Evolutionary conservation across 2,797 vertebrate species (phyloP), one percentile per base, ranked within the genome.

Genomic region (Gymnothorax reevesii): DNA sequence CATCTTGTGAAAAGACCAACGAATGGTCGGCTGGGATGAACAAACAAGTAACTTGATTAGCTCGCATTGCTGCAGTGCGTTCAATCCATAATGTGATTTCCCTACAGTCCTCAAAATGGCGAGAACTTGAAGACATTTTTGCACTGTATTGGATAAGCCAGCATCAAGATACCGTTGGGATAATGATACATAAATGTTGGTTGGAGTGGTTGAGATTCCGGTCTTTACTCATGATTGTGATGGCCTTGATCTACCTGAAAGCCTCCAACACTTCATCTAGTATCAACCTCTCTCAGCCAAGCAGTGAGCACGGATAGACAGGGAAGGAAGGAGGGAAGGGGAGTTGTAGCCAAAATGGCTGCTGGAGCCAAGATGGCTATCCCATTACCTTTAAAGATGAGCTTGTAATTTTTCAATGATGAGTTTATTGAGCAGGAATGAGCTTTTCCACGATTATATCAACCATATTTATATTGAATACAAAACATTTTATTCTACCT

Each of bases 111-210:
- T 77, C 15, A 77, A 12, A 22, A 15, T 55, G 27, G 10, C 22
- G 54, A 73, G 66, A 52, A 85, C 57, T 73, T 75, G 69, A 75
- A 49, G 54, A 49, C 27, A 85, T 75, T 85, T 12, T 54, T 84
- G 6, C 55, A 57, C 27, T 25, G n/a, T 57, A 4, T 54, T 27
- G 42, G 25, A 15, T 62, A 52, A 60, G 25, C 25, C 62, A 17
- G 57, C 82, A 27, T 33, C 82, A 17, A 33, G 7, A 17, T 64
- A 85, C 75, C 57, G 77, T 15, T n/a, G 13, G 54, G 84, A 85
- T 69, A 7, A 69, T 73, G 69, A 75, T 59, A 57, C 49, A 22
- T 33, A 33, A 49, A 20, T 54, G 25, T 49, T 55, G 69, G n/a
- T 13, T 55, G 12, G 7, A 73, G 15, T 66, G n/a, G 84, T 7